Base-by-base conservation (phyloP, 2,888 invertebrate species). In the Brachyptera risi region DNA sequence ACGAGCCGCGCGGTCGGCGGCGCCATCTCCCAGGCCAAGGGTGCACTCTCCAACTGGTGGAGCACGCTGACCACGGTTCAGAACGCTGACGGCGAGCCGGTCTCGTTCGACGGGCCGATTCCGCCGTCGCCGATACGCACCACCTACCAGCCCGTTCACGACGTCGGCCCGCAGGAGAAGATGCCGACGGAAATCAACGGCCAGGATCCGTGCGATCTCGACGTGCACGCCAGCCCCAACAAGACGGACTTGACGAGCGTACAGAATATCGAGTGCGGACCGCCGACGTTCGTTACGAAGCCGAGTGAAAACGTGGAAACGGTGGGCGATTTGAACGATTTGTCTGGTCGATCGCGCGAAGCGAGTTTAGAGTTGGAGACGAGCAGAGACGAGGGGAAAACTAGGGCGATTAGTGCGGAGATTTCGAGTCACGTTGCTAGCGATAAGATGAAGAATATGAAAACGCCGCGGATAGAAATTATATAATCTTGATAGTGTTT, bases 11-110 rank as follows among this genome's bases (percentile, higher is more conserved):
- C 83, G 68, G 87, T 88, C 58, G 85, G 92, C 68, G 93, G 92
- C 31, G 93, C 92, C 44, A 77, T 93, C 63, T 87, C 90, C n/a
- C 90, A 91, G 75, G 93, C 93, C 49, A 89, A 86, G 72, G 92
- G 92, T 15, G 92, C 91, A 0, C 84, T 93, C 57, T 86, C 90
- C 0, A 90, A 84, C 71, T 92, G 92, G 92, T 92, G 91, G 91
- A 88, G 84, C 69, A 85, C 86, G 24, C 76, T 88, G 51, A 83
- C 83, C 17, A 79, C 85, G 17, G 78, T 82, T 19, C 82, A 80
- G 65, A 2, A n/a, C 71, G 17, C 38, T 0, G 54, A 58, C 26
- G 37, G 26, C 3, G 37, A 44, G 9, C 21, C 17, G 19, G 59
- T 56, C 21, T n/a, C 21, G 47, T 5, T 51, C 15, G 54, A 57